A percentile compares a stretch with the other conserved stretches of the same genome.
Evolutionary conservation across 2,797 vertebrate genomes (phyloP).

Genomic region (Brachymystax lenok): DNA sequence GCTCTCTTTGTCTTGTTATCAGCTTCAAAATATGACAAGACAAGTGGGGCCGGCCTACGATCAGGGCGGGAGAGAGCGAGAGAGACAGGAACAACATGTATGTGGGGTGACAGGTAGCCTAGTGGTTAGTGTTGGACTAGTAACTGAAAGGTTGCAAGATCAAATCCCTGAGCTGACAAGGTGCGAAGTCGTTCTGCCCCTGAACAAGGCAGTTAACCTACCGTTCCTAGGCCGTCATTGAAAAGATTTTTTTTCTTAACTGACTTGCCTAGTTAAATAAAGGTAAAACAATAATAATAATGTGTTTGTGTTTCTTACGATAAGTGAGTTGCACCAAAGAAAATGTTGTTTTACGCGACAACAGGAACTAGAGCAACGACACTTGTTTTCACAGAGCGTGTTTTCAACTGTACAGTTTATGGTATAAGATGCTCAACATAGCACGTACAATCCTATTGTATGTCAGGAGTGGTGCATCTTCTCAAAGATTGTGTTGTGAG

Average conservation of each 20-base stretch:
- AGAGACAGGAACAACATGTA: conserved; percentile 38
- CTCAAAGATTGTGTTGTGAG: background rate
- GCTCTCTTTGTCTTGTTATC: conserved; percentile 36
- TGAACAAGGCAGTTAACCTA: no score
- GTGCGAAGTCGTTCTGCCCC: no score
- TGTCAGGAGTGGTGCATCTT: background rate
- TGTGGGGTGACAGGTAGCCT: no score
- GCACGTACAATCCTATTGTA: background rate
- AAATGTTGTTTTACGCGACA: background rate
- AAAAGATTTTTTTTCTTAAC: no score
- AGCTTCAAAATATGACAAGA: conserved; percentile 39
- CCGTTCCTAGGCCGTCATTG: no score
- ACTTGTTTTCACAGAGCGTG: background rate
- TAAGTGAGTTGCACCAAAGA: background rate
- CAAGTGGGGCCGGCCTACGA: conserved; percentile 20
- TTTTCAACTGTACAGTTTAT: background rate
- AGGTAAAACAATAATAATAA: no score
- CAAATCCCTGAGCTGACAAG: no score
- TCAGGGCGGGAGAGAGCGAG: background rate
- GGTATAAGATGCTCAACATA: background rate
- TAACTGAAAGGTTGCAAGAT: no score
- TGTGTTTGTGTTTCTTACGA: background rate
- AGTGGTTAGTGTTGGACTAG: no score
- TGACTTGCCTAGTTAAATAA: no score
- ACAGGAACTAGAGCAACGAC: background rate